Evolutionary conservation across 2,797 vertebrate genomes (phyloP).

Genomic region (Chaetodon trifasciatus): DNA sequence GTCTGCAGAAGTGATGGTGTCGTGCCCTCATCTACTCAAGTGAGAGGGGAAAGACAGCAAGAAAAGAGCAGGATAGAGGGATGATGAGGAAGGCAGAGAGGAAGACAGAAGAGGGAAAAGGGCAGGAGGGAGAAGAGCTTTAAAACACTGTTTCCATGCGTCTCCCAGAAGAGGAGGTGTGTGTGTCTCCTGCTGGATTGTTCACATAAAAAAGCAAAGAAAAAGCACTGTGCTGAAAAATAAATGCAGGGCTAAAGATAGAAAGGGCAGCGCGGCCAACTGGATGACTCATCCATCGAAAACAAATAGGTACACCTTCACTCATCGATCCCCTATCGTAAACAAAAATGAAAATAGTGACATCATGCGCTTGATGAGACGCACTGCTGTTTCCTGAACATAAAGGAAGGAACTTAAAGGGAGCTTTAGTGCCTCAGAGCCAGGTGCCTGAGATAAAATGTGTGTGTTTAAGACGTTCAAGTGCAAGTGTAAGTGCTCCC

Average conservation of each 20-base stretch:
- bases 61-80: constrained; percentile 29
- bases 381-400: constrained; percentile 12
- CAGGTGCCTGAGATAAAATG: constrained; percentile 13
- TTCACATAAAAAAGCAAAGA: constrained; percentile 44
- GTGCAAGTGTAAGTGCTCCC: constrained; percentile 44
- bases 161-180: constrained; percentile 35
- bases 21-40: constrained; percentile 56
- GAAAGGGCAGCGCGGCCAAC: constrained; percentile 36
- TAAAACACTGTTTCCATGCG: constrained; percentile 61
- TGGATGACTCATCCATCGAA: constrained; percentile 72
- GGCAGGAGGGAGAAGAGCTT: constrained; percentile 49
- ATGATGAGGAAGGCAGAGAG: constrained; percentile 18
- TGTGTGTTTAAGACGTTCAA: constrained; percentile 25
- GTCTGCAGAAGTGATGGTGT: constrained; percentile 55
- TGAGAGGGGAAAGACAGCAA: constrained; percentile 14
- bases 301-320: constrained; percentile 66
- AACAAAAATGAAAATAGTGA: constrained; percentile 57
- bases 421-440: not conserved
- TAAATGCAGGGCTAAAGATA: constrained; percentile 71
- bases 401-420: not conserved
- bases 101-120: constrained; percentile 40
- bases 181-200: constrained; percentile 39
- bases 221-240: constrained; percentile 28
- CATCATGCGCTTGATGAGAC: constrained; percentile 39
- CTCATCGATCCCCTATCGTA: constrained; percentile 65